A percentile compares a stretch with the other conserved stretches of the same genome.
These are phyloP conservation scores for Anarrhichthys ocellatus DNA, from an alignment of 2,113 vertebrate species.

Conservation along the genomic window DNA sequence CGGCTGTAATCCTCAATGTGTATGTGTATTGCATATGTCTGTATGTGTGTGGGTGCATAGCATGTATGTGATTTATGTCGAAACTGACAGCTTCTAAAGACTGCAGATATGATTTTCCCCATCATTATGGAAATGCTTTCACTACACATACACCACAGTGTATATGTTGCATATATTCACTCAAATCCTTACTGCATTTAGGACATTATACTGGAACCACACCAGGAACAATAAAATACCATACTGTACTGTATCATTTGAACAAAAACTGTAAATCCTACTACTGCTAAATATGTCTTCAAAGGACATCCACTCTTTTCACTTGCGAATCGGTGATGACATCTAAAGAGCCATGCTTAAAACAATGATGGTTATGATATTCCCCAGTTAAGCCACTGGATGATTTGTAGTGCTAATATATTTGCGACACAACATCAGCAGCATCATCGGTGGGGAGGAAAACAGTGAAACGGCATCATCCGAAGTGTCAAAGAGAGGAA, in stretches of 20 bases:
- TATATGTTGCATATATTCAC: conserved; percentile 22
- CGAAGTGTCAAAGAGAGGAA: conserved; percentile 40
- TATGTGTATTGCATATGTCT: conserved; percentile 54
- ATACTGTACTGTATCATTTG: neutral
- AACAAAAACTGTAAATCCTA: neutral
- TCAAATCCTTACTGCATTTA: conserved; percentile 4
- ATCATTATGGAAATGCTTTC: conserved; percentile 32
- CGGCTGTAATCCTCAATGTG: conserved; percentile 37
- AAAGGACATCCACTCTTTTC: conserved; percentile 10
- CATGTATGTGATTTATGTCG: conserved; percentile 29
- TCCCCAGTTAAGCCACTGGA: conserved; percentile 24
- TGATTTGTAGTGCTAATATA: conserved; percentile 58
- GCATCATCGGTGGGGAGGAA: conserved; percentile 22
- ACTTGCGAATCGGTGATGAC: conserved; percentile 13
- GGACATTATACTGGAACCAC: neutral
- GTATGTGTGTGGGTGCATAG: conserved; percentile 28
- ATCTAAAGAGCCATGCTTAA: conserved; percentile 38
- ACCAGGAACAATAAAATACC: neutral
- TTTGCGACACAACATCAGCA: conserved; percentile 28
- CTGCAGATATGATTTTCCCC: neutral
- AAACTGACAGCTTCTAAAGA: conserved; percentile 19
- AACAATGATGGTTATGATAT: conserved; percentile 25
- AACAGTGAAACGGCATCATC: conserved; percentile 31
- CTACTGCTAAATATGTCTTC: neutral
- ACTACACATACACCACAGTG: neutral